These are phyloP conservation scores for Bucco capensis DNA, from an alignment of 2,113 vertebrate species.

Conservation along the genomic window DNA sequence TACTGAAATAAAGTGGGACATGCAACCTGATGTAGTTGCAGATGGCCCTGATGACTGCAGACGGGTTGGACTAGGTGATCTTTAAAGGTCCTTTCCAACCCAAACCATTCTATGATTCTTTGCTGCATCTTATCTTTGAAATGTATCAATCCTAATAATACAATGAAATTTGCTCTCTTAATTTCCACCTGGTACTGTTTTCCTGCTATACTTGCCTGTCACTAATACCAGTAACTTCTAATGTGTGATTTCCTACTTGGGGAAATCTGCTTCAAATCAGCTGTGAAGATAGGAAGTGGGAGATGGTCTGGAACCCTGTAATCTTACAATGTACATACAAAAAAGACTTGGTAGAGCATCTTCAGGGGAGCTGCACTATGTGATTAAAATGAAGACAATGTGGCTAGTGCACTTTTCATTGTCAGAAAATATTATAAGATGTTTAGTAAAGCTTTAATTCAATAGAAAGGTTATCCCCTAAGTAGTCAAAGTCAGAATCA, in stretches of 20 bases:
- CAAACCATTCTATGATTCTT: background rate
- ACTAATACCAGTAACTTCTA: background rate
- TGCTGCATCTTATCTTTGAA: background rate
- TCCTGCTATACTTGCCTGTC: background rate
- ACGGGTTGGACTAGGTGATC: background rate
- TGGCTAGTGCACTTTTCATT: background rate
- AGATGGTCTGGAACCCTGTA: background rate
- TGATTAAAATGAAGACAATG: background rate
- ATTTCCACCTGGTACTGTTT: background rate
- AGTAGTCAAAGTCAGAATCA: background rate
- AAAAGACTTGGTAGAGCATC: background rate
- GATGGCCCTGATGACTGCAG: background rate
- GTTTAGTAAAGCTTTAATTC: background rate
- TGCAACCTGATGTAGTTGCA: background rate
- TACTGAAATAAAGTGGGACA: background rate
- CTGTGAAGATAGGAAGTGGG: background rate
- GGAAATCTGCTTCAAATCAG: background rate
- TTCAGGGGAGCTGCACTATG: background rate
- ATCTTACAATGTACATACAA: background rate
- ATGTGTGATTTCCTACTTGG: background rate
- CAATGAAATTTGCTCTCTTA: background rate
- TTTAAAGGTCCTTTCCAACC: background rate
- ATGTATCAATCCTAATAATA: background rate
- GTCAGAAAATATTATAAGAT: background rate
- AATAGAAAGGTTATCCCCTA: background rate